phyloP scores from a whole-genome alignment of 2,113 vertebrate genomes.

The Pomatostomus ruficeps region DNA sequence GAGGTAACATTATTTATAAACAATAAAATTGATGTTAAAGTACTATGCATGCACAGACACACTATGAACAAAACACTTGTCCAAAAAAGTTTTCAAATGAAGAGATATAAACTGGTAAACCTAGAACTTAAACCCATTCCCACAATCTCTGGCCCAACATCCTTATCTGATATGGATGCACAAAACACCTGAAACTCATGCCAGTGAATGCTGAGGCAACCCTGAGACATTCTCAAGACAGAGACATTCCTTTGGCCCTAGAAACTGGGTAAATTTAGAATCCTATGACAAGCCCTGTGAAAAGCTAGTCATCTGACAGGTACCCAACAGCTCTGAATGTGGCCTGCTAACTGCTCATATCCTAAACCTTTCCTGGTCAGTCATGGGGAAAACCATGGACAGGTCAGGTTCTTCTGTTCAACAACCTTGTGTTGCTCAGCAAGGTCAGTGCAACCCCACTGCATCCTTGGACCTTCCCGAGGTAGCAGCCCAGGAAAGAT shows the following conservation, averaged over 20 bases:
- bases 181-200: background rate
- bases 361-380: background rate
- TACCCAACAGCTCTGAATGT: background rate
- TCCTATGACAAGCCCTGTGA: background rate
- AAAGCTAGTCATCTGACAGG: background rate
- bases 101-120: background rate
- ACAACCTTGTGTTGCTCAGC: fast-evolving
- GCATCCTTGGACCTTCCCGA: background rate
- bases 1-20: background rate
- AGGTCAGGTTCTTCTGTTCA: background rate
- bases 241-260: background rate
- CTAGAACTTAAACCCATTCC: background rate
- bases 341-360: background rate
- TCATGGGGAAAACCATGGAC: fast-evolving
- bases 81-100: background rate
- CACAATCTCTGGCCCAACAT: background rate
- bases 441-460: background rate
- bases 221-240: background rate
- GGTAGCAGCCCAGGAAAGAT: background rate
- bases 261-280: background rate
- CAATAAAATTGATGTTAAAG: background rate
- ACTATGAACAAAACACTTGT: background rate
- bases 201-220: background rate
- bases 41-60: background rate
- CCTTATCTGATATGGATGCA: background rate